Evolutionary conservation across 2,888 invertebrate species (phyloP).

Genomic region (Chrysina gloriosa): DNA sequence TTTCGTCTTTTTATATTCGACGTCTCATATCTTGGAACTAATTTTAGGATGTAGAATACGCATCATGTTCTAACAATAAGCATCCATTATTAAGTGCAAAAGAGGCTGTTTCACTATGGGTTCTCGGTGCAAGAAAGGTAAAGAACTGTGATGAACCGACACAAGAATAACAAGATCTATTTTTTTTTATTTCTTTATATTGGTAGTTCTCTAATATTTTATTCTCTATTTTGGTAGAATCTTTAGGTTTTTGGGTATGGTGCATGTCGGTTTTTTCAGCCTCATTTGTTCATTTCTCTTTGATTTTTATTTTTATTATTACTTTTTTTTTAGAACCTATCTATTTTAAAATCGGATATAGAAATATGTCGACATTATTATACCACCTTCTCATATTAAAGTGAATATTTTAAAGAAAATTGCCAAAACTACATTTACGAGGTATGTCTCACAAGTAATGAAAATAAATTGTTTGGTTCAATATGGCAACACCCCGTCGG

Average conservation of each 20-base stretch:
- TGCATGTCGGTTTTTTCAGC: conserved; percentile 45
- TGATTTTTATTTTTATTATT: neutral
- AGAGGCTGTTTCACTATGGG: conserved; percentile 95
- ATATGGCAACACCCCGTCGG: too few relatives aligned
- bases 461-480: too few relatives aligned
- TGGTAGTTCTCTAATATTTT: conserved; percentile 6
- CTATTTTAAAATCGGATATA: too few relatives aligned
- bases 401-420: too few relatives aligned
- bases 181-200: conserved; percentile 39
- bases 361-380: too few relatives aligned
- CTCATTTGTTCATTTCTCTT: conserved; percentile 43
- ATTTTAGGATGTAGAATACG: conserved; percentile 79
- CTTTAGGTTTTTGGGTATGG: conserved; percentile 33
- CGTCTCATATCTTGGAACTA: conserved; percentile 41
- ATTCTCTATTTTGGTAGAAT: conserved; percentile 10
- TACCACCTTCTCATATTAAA: too few relatives aligned
- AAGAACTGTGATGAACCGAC: conserved; percentile 45
- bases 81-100: conserved; percentile 91
- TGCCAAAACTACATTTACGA: too few relatives aligned
- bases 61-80: conserved; percentile 74
- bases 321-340: too few relatives aligned
- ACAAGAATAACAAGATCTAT: conserved; percentile 33
- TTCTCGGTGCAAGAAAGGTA: conserved; percentile 94
- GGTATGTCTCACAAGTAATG: too few relatives aligned
- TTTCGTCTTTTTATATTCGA: neutral